Conservation (phyloP, 2,888 invertebrate genomes). For the Carabus problematicus region DNA sequence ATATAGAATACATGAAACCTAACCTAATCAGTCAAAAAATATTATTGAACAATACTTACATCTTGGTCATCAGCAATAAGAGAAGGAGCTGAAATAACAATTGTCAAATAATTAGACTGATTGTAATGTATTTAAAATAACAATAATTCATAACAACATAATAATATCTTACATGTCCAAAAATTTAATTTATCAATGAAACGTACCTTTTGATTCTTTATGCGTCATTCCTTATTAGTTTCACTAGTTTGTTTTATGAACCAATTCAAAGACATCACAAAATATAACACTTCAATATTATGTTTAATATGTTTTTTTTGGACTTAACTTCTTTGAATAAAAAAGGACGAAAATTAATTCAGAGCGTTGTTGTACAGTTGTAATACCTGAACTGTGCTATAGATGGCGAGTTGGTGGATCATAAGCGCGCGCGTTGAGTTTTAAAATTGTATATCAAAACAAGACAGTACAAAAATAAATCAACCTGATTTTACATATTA, state of each 20-base stretch:
- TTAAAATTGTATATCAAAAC: neutral
- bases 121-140: constrained; percentile 36
- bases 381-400: neutral
- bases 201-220: constrained; percentile 54
- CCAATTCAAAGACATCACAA: constrained; percentile 46
- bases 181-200: constrained; percentile 45
- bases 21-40: constrained; percentile 48
- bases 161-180: constrained; percentile 43
- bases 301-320: constrained; percentile 22
- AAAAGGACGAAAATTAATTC: constrained; percentile 36
- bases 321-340: constrained; percentile 31
- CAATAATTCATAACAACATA: constrained; percentile 41
- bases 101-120: constrained; percentile 43
- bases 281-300: constrained; percentile 25
- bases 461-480: neutral
- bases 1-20: constrained; percentile 46
- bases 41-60: constrained; percentile 49
- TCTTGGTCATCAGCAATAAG: constrained; percentile 52
- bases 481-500: neutral
- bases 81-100: constrained; percentile 50
- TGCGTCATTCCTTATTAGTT: constrained; percentile 53
- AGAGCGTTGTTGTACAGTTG: constrained; percentile 37
- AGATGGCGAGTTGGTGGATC: constrained; percentile 24
- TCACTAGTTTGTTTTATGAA: constrained; percentile 43
- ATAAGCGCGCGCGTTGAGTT: neutral